Conservation (phyloP, 2,888 invertebrate species). For the Folsomia candida region DNA sequence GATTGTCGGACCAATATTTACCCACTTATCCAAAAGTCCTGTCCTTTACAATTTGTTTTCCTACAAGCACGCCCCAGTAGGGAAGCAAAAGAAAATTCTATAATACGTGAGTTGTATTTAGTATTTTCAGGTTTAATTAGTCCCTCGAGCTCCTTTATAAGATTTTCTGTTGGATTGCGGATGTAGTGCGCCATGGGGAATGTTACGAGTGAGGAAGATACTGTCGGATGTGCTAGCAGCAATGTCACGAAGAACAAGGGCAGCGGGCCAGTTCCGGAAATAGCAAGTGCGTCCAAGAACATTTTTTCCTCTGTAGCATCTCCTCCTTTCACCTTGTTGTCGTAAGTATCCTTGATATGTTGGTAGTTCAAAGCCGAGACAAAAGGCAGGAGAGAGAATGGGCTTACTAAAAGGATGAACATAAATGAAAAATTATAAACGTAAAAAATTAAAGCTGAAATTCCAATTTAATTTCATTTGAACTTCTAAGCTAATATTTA, state of each 20-base stretch:
- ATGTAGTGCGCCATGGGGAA: slow-evolving; percentile 41
- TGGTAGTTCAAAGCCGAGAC: slow-evolving; percentile 43
- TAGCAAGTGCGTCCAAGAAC: slow-evolving; percentile 46
- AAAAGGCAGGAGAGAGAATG: slow-evolving; percentile 42
- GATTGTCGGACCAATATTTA: slow-evolving; percentile 39
- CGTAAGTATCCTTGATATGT: slow-evolving; percentile 41
- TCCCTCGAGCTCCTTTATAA: slow-evolving; percentile 47
- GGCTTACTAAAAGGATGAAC: slow-evolving; percentile 32
- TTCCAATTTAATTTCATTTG: no score
- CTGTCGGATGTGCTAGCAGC: slow-evolving; percentile 36
- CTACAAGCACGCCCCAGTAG: slow-evolving; percentile 45
- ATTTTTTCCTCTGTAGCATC: slow-evolving; percentile 41
- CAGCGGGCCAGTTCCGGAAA: slow-evolving; percentile 47
- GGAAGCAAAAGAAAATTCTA: slow-evolving; percentile 47
- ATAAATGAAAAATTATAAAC: neutral
- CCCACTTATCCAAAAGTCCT: slow-evolving; percentile 45
- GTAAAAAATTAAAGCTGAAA: neutral
- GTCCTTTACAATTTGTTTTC: slow-evolving; percentile 35
- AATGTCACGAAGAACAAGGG: slow-evolving; percentile 48
- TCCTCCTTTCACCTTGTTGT: slow-evolving; percentile 40
- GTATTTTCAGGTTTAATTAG: slow-evolving; percentile 22
- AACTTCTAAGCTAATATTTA: no score
- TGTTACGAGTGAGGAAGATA: slow-evolving; percentile 33
- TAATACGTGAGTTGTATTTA: slow-evolving; percentile 40
- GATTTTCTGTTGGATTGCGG: slow-evolving; percentile 50